Base-by-base conservation (phyloP, 2,888 invertebrate species). In the Phyllotreta cruciferae region DNA sequence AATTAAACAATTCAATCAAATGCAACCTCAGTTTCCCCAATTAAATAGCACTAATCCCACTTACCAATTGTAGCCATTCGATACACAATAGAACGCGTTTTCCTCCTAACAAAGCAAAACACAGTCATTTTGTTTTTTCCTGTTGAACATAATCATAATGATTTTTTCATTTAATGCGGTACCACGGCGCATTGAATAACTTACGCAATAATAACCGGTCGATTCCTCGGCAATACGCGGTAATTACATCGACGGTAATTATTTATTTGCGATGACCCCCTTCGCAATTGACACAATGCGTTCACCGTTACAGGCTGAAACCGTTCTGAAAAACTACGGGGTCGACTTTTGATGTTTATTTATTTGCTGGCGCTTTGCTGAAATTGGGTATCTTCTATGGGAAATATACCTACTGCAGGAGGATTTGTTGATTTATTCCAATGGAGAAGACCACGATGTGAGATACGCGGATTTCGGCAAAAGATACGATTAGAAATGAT, bases 111-210 rank as follows among this genome's bases (percentile, higher is more conserved):
- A 44, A 11, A 35, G 9, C 6, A 56, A 56, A 56, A 45, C 8
- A 56, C 8, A 45, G 10, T 57, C 34, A 49, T 57, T 57, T 57
- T 24, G 56, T 57, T 57, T 57, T 50, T 57, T 57, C 56, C 56
- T 57, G 56, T 57, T 6, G 34, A 36, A 50, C n/a, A 57, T 55
- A 44, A 56, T 56, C 34, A 45, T 45, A 56, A 47, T 39, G 47
- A n/a, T n/a, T 49, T 49, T 39, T 10, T 57, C 38, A 24, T 24
- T 57, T 11, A 49, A 57, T 57, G 47, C 56, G 56, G 56, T 57
- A 38, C 53, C 13, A 39, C 34, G 53, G 39, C n/a, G 39, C 35
- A 14, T 1, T 56, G 56, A 47, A 56, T 57, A 47, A 24, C 34
- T 57, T 57, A 57, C 39, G 39, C 49, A 57, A 57, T 57, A 57